phyloP scores from a whole-genome alignment of 2,113 vertebrate species.

The Vicugna pacos region DNA sequence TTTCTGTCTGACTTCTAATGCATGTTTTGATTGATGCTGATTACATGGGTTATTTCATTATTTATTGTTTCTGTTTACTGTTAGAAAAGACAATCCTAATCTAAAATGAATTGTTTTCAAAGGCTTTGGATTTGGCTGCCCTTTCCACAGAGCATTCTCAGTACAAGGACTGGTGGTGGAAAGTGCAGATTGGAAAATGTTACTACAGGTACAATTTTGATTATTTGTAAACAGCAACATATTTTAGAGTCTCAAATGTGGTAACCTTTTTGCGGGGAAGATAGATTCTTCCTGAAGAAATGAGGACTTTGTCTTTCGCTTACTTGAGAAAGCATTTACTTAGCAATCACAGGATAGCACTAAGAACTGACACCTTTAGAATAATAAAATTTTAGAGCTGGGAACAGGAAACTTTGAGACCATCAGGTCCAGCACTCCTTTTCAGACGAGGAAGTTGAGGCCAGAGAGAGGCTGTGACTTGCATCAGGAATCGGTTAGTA shows the following conservation, averaged over 20 bases:
- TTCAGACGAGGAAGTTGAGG: neutral
- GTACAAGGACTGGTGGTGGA: constrained; percentile 99
- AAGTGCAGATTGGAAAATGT: constrained; percentile 98
- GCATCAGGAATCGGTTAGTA: neutral
- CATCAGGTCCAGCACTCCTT: neutral
- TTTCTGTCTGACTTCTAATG: constrained; percentile 59
- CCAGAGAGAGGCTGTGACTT: neutral
- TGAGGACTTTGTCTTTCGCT: neutral
- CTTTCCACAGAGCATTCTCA: constrained; percentile 96
- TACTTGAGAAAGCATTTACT: neutral
- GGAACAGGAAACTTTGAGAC: neutral
- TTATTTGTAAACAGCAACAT: neutral
- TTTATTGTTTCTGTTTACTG: constrained; percentile 60
- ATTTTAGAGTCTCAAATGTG: neutral
- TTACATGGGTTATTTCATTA: constrained; percentile 67
- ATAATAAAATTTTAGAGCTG: neutral
- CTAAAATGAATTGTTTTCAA: constrained; percentile 82
- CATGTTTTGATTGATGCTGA: constrained; percentile 67
- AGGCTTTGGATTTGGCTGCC: constrained; percentile 98
- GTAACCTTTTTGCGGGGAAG: neutral
- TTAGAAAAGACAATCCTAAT: constrained; percentile 70
- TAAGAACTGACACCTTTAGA: neutral
- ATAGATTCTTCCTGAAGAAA: neutral
- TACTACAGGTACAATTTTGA: constrained; percentile 93
- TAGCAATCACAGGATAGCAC: neutral